Evolutionary conservation across 1,140 invertebrate species (phyloP).

Genomic region (Battus philenor): DNA sequence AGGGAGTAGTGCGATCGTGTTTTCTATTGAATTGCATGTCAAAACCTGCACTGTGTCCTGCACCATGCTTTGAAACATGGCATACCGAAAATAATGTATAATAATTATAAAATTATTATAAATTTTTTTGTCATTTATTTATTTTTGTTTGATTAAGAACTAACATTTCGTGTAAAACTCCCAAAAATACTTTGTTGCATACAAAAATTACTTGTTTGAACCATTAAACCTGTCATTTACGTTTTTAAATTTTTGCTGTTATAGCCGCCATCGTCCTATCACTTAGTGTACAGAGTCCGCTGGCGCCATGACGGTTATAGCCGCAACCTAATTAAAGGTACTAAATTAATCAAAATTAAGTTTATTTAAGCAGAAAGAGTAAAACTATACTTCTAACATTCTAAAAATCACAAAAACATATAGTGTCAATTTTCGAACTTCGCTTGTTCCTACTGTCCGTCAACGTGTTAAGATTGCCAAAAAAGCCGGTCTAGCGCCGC

Average conservation of each 20-base stretch:
- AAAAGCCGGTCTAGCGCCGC: no score
- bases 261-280: neutral
- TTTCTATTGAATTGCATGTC: neutral
- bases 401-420: constrained; percentile 1
- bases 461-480: neutral
- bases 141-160: neutral
- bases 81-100: neutral
- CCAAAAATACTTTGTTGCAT: neutral
- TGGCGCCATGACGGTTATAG: neutral
- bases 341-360: constrained; percentile 5
- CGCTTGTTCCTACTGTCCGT: no score
- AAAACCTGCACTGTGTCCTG: neutral
- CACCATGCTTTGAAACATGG: neutral
- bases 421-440: no score
- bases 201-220: neutral
- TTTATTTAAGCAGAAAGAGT: constrained; percentile 5
- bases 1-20: neutral
- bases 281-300: neutral
- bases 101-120: neutral
- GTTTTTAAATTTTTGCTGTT: neutral
- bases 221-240: neutral
- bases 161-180: neutral
- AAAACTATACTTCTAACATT: constrained; percentile 5
- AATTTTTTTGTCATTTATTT: neutral
- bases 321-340: constrained; percentile 4